Evolutionary conservation across 2,797 vertebrate species (phyloP), one percentile per base, ranked within the genome.

Genomic region (Sebastes reedi): DNA sequence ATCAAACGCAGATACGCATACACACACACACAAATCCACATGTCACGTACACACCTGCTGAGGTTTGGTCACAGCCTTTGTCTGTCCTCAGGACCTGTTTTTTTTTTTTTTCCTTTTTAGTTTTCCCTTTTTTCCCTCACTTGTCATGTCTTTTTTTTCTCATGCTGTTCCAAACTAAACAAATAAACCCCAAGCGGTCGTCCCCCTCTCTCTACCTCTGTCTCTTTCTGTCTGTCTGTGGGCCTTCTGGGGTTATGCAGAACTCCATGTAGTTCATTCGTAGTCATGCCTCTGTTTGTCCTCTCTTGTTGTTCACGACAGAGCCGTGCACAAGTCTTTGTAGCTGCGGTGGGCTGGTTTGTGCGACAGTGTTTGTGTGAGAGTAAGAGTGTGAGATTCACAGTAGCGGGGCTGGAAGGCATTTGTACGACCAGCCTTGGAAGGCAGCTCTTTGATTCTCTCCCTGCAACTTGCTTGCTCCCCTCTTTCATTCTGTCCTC

Each of bases 381-480:
- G 66, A 72, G 82, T 72, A 72, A 77, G 69, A 77, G 77, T 60
- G 76, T 50, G 79, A 80, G 74, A 83, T 88, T 82, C 77, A 82
- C 74, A 74, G 85, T 59, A 55, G 68, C 22, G 8, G 66, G 85
- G 79, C 91, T 89, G 86, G 83, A 81, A 91, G 90, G 83, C 85
- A 68, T 89, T 89, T 80, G 67, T 88, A 74, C 82, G 92, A 88
- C 89, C 87, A 79, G 82, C 85, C 83, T 85, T 91, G 69, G 84
- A 89, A 92, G 75, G 81, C 86, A 82, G 78, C 77, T 75, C 91
- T 95, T 95, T 94, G 93, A 94, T 94, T 87, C 68, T 83, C 39
- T 75, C 75, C 82, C 76, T 90, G 79, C 87, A 85, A 84, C 88
- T 88, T 79, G 79, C 87, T 83, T 11, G 5, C 78, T 81, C 84